Evolutionary conservation across 1,140 invertebrate species (phyloP).

Genomic region (Lysiphlebus fabarum): DNA sequence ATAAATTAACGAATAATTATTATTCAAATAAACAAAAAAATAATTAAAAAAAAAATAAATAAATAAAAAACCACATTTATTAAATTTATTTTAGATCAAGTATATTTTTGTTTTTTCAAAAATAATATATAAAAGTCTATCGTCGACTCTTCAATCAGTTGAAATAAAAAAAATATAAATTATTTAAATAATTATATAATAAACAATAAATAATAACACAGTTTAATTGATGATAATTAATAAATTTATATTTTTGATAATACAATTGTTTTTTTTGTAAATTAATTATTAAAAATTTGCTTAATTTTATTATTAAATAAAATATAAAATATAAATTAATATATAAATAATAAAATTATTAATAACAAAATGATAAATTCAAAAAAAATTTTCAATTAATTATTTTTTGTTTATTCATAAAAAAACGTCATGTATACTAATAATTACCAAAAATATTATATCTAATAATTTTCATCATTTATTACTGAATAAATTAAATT

Average conservation of each 20-base stretch:
- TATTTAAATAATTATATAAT: neutral
- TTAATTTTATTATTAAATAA: no score
- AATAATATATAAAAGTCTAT: conserved; percentile 43
- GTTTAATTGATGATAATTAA: conserved; percentile 30
- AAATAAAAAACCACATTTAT: conserved; percentile 14
- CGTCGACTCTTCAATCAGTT: conserved; percentile 54
- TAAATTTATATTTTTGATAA: conserved; percentile 35
- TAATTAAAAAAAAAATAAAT: conserved; percentile 15
- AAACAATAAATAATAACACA: conserved; percentile 27
- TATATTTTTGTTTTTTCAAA: conserved; percentile 5
- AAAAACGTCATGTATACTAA: neutral
- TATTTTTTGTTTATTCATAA: neutral
- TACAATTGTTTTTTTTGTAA: no score
- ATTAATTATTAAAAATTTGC: no score
- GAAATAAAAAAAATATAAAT: conserved; percentile 22
- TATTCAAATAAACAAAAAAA: conserved; percentile 28
- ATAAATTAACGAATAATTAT: conserved; percentile 18
- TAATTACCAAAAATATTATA: conserved; percentile 38
- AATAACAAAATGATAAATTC: no score
- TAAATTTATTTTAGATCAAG: neutral
- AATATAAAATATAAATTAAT: no score
- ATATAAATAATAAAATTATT: no score
- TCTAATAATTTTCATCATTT: conserved; percentile 36
- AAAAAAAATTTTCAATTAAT: no score
- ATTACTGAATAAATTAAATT: conserved; percentile 23